A percentile compares a stretch with the other conserved stretches of the same genome.
Conservation (phyloP, 1,140 invertebrate genomes). For the Adoxophyes honmai region DNA sequence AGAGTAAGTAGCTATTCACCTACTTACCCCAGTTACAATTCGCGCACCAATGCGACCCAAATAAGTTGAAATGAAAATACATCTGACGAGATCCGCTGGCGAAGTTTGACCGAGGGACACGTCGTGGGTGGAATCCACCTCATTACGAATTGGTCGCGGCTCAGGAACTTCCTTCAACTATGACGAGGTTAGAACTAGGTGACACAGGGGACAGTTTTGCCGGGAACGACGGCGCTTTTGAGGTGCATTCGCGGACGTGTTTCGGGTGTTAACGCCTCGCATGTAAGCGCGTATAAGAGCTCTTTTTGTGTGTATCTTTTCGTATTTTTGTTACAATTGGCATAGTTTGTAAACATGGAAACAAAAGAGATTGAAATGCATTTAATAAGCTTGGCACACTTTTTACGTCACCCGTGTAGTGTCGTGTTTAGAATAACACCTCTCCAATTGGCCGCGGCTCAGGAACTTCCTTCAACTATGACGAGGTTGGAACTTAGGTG, state of each 20-base stretch:
- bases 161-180: not conserved
- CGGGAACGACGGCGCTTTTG: not conserved
- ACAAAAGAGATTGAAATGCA: too few relatives aligned
- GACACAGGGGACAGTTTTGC: not conserved
- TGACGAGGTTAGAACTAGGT: constrained; percentile 1
- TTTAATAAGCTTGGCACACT: too few relatives aligned
- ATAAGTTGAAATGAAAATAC: constrained; percentile 6
- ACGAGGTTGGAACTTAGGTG: constrained; percentile 2
- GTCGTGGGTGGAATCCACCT: constrained; percentile 11
- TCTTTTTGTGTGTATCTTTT: too few relatives aligned
- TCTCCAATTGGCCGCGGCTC: constrained; percentile 6
- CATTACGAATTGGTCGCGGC: constrained; percentile 13
- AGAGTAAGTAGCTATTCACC: too few relatives aligned
- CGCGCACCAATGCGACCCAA: not conserved
- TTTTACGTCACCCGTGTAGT: too few relatives aligned
- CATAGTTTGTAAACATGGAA: too few relatives aligned
- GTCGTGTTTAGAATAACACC: constrained; percentile 4
- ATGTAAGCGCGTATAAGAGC: too few relatives aligned
- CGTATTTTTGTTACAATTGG: too few relatives aligned
- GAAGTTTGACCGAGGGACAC: constrained; percentile 14
- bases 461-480: not conserved
- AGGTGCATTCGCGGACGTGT: not conserved
- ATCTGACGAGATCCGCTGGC: not conserved
- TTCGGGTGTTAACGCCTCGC: not conserved
- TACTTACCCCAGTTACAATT: too few relatives aligned